Evolutionary conservation across 2,113 vertebrate species (phyloP).

Genomic region (Clarias magur): DNA sequence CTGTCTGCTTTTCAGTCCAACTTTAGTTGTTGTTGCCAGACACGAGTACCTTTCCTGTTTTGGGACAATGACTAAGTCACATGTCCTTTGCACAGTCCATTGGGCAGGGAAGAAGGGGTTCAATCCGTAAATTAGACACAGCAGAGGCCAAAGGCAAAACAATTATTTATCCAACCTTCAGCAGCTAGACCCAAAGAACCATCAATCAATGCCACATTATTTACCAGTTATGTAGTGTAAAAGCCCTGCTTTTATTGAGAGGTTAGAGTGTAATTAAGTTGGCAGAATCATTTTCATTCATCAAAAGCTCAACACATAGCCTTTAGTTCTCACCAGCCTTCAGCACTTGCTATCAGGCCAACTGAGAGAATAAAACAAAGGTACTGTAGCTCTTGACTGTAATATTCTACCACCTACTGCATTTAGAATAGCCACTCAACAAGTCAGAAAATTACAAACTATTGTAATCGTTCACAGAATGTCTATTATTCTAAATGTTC

Average conservation of each 20-base stretch:
- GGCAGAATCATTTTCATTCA: slow-evolving; percentile 90
- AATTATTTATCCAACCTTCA: slow-evolving; percentile 88
- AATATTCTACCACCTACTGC: neutral
- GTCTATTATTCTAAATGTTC: neutral
- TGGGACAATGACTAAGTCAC: slow-evolving; percentile 65
- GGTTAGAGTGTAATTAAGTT: slow-evolving; percentile 91
- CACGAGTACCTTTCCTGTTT: slow-evolving; percentile 69
- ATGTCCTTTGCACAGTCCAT: slow-evolving; percentile 53
- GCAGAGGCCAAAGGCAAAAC: slow-evolving; percentile 88
- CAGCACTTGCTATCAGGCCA: slow-evolving; percentile 60
- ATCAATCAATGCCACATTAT: slow-evolving; percentile 89
- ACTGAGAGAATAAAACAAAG: neutral
- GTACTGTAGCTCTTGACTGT: slow-evolving; percentile 4
- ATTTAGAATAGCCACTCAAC: neutral
- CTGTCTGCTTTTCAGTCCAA: neutral
- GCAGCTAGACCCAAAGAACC: slow-evolving; percentile 74
- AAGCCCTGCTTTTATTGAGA: slow-evolving; percentile 89
- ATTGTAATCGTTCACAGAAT: neutral
- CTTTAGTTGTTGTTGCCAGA: slow-evolving; percentile 63
- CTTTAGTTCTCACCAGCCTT: slow-evolving; percentile 66
- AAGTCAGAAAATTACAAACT: neutral
- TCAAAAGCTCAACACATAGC: slow-evolving; percentile 85
- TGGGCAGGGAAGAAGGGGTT: slow-evolving; percentile 61
- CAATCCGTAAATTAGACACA: slow-evolving; percentile 82
- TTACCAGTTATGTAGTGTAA: slow-evolving; percentile 85